Evolutionary conservation across 2,797 vertebrate genomes (phyloP), one percentile per base, ranked within the genome.

Genomic region (Pangasius mekongensis): DNA sequence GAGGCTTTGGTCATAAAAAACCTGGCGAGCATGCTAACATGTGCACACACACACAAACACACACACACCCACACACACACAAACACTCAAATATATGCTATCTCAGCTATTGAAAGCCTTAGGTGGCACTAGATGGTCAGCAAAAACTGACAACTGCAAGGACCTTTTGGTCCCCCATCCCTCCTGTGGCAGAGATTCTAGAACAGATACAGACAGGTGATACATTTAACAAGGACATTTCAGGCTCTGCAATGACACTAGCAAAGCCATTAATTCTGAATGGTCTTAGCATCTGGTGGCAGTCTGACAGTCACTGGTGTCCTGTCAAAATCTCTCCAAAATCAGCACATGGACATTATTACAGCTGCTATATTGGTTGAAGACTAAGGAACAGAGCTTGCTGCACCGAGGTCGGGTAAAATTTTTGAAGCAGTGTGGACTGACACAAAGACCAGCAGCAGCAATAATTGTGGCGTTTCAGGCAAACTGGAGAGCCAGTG

Each of bases 201-300:
- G 83, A 52, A 43, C 84, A 73, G 13, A 73, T 85, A 71, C 84
- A 73, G 84, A 85, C 84, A 85, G 84, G 67, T 85, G 84, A 85
- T 85, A 85, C 66, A 85, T 73, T 85, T 85, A 85, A 85, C 84
- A 85, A 85, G 84, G 84, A 85, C 84, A 85, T 73, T 85, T 58
- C 84, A 85, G 69, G 67, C 52, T 85, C 84, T 73, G 84, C 84
- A 85, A 58, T 85, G 84, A 85, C 84, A 85, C 84, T 73, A 73
- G 84, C 49, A 73, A 73, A 85, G 67, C 84, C 84, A 85, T 85
- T 85, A 85, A 85, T 73, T 85, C 52, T 73, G 84, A 85, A 58
- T 73, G 84, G 84, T 85, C 66, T 73, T 73, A 85, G 84, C 84
- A 85, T 56, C 47, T 73, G 66, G 67, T 85, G 84, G 66, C 84